Percentiles rank a stretch among this genome's conserved stretches.
phyloP scores from a whole-genome alignment of 2,888 invertebrate species.

The Dinocampus coccinellae region DNA sequence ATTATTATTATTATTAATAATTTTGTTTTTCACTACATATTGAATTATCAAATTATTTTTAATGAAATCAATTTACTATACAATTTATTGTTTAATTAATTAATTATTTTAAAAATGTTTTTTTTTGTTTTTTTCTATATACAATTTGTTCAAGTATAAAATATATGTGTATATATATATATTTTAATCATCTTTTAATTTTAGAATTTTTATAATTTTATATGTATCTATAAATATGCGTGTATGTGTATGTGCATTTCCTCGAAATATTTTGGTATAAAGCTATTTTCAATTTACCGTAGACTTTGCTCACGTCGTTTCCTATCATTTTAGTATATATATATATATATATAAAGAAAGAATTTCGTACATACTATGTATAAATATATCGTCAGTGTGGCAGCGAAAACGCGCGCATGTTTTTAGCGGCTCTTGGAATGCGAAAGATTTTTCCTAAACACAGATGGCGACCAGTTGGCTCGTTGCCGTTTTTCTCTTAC shows the following conservation, averaged over 20 bases:
- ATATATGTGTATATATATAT: no score
- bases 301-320: not conserved
- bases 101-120: no score
- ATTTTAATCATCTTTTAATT: not conserved
- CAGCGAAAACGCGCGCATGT: conserved; percentile 40
- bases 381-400: conserved; percentile 4
- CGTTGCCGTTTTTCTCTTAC: no score
- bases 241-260: not conserved
- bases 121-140: no score
- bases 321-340: not conserved
- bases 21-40: no score
- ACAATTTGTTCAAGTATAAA: no score
- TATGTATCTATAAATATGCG: not conserved
- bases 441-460: conserved; percentile 63
- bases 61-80: no score
- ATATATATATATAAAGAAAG: not conserved
- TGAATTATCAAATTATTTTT: no score
- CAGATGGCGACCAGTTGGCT: conserved; percentile 66
- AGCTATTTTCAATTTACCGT: conserved; percentile 13
- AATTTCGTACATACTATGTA: conserved; percentile 1
- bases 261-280: not conserved
- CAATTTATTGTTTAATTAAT: no score
- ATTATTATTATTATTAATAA: no score
- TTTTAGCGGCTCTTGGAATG: conserved; percentile 56
- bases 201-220: not conserved